Evolutionary conservation across 2,888 invertebrate genomes (phyloP).

Genomic region (Callyntrura sp.): DNA sequence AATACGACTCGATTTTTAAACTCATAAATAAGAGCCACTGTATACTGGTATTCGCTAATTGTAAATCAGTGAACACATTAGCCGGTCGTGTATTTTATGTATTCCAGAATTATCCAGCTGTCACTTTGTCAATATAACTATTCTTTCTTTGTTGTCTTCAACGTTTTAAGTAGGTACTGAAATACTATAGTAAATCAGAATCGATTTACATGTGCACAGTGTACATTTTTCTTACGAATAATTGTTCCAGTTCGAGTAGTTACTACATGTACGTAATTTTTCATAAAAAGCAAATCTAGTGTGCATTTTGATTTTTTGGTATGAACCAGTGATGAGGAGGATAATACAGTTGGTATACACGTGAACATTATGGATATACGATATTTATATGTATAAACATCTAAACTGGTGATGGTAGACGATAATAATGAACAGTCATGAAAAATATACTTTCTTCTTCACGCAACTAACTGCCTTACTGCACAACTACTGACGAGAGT

Average conservation of each 20-base stretch:
- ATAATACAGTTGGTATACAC: background rate
- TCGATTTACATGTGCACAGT: no score
- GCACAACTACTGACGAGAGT: no score
- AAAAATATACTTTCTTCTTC: no score
- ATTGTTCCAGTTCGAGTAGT: background rate
- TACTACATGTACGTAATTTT: conserved; percentile 5
- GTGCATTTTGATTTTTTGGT: background rate
- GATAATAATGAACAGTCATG: no score
- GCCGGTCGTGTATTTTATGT: no score
- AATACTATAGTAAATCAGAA: no score
- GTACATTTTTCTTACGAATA: background rate
- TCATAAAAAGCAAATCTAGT: background rate
- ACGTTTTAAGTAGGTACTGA: background rate
- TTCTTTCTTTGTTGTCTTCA: background rate
- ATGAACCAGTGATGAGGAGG: background rate
- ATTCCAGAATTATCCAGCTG: background rate
- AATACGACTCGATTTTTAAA: no score
- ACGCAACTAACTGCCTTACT: no score
- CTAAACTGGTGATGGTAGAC: no score
- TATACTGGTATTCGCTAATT: no score
- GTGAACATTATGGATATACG: background rate
- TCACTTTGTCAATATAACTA: background rate
- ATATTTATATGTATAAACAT: background rate
- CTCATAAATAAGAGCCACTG: no score
- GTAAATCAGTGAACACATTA: no score